phyloP scores from a whole-genome alignment of 1,140 invertebrate species.

The Tetramorium parvispinum region DNA sequence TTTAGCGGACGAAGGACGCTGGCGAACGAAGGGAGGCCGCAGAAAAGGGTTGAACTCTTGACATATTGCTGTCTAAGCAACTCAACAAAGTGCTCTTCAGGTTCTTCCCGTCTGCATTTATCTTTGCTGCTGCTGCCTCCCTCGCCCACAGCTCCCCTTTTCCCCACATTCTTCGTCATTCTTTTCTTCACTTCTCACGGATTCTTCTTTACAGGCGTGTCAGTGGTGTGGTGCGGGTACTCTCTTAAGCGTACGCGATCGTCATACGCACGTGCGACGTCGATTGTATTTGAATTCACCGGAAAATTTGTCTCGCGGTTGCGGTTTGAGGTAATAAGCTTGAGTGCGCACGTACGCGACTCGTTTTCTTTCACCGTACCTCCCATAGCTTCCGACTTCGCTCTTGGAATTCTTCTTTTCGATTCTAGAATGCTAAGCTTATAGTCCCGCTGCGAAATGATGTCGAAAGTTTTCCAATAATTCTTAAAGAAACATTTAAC shows the following conservation, averaged over 20 bases:
- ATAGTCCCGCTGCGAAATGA: neutral
- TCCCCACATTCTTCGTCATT: neutral
- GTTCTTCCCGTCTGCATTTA: conserved; percentile 63
- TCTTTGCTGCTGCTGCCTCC: conserved; percentile 72
- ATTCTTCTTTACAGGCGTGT: conserved; percentile 42
- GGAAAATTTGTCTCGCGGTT: neutral
- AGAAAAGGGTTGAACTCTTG: conserved; percentile 77
- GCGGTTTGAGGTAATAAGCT: conserved; percentile 5
- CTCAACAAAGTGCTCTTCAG: conserved; percentile 80
- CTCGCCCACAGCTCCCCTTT: conserved; percentile 24
- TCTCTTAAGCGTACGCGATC: conserved; percentile 6
- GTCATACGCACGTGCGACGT: neutral
- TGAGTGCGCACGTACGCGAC: neutral
- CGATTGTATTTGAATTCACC: neutral
- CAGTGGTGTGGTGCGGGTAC: conserved; percentile 46
- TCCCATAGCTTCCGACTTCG: neutral
- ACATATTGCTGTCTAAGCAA: conserved; percentile 84
- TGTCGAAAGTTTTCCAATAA: conserved; percentile 30
- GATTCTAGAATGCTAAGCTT: conserved; percentile 5
- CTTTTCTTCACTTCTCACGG: conserved; percentile 45
- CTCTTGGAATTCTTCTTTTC: conserved; percentile 2
- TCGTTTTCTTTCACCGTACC: neutral
- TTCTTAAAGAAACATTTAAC: conserved; percentile 45
- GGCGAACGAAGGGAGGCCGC: conserved; percentile 40
- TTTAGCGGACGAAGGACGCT: conserved; percentile 41